Conservation (phyloP, 2,888 invertebrate species). For the Sarcophaga variegata region DNA sequence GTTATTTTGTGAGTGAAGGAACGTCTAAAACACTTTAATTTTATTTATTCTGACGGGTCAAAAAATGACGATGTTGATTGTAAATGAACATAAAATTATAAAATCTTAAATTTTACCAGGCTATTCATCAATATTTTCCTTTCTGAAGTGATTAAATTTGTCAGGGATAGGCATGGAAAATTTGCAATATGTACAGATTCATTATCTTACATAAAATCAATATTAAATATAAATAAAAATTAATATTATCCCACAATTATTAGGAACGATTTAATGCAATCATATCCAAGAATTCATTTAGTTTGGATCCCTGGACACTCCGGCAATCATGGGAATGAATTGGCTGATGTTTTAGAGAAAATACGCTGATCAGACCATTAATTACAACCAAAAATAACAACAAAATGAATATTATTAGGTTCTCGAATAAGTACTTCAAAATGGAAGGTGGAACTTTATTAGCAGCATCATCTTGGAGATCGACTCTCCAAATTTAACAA, state of each 20-base stretch:
- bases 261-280: slow-evolving; percentile 4
- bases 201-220: not conserved
- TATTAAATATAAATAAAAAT: not conserved
- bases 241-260: not conserved
- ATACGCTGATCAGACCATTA: not conserved
- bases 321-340: not conserved
- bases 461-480: not conserved
- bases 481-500: not conserved
- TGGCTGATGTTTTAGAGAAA: not conserved
- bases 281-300: not conserved
- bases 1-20: not conserved
- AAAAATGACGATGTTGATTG: not conserved
- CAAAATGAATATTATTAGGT: not conserved
- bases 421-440: not conserved
- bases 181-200: not conserved
- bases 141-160: not conserved
- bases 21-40: not conserved
- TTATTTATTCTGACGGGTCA: slow-evolving; percentile 6
- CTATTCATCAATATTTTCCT: not conserved
- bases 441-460: not conserved
- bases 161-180: not conserved
- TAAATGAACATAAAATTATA: not conserved
- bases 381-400: not conserved
- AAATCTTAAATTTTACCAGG: not conserved
- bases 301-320: slow-evolving; percentile 4